Conservation (phyloP, 1,140 invertebrate genomes). For the Trypoxylus dichotomus region DNA sequence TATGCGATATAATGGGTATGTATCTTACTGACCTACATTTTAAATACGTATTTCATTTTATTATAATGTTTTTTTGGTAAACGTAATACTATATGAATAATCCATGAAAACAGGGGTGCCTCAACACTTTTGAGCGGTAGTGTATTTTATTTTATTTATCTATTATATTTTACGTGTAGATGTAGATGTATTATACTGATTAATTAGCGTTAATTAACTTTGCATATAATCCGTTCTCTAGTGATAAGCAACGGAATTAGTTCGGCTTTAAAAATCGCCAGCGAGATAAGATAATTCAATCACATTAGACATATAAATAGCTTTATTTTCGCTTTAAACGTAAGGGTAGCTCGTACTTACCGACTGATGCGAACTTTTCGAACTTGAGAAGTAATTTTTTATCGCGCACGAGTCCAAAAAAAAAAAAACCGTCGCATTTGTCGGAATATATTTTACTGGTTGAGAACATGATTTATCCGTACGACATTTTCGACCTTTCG, state of each 20-base stretch:
- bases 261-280: conserved; percentile 1
- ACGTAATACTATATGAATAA: too few species aligned
- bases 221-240: not conserved
- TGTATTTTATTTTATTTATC: too few species aligned
- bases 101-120: too few species aligned
- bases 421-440: conserved; percentile 10
- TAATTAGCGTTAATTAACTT: too few species aligned
- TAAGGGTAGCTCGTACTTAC: not conserved
- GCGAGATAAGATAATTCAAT: conserved; percentile 17
- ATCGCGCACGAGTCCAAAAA: not conserved
- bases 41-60: too few species aligned
- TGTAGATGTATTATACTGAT: too few species aligned
- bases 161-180: too few species aligned
- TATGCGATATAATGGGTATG: too few species aligned
- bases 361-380: not conserved
- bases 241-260: not conserved
- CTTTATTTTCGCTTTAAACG: conserved; percentile 15
- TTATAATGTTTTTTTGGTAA: too few species aligned
- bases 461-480: conserved; percentile 14
- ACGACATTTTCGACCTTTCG: not conserved
- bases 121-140: too few species aligned
- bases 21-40: too few species aligned
- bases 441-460: not conserved
- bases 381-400: conserved; percentile 7
- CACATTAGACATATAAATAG: conserved; percentile 12